Evolutionary conservation across 2,888 invertebrate species (phyloP).

Genomic region (Lasioglossum oenotherae): DNA sequence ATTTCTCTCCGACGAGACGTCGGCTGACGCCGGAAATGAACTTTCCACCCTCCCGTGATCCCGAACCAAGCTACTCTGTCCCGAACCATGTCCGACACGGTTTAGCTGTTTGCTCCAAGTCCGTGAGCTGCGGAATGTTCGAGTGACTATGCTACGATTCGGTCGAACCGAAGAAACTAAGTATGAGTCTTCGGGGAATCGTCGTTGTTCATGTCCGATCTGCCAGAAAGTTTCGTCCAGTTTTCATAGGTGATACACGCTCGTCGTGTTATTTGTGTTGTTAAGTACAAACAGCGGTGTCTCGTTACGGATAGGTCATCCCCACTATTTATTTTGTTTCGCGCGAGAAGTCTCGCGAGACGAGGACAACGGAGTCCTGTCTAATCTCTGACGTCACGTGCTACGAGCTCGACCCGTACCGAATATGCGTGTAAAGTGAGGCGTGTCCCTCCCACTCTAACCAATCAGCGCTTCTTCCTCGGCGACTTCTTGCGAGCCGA

Average conservation of each 20-base stretch:
- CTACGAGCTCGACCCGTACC: no score
- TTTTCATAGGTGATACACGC: not conserved
- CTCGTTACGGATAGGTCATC: no score
- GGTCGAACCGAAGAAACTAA: not conserved
- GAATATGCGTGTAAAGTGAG: no score
- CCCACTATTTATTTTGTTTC: no score
- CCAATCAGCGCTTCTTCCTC: no score
- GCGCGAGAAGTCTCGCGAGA: no score
- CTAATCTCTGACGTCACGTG: no score
- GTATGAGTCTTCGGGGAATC: not conserved
- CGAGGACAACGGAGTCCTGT: no score
- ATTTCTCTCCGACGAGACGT: conserved; percentile 30
- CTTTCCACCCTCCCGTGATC: conserved; percentile 13
- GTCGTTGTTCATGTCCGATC: not conserved
- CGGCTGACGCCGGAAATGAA: not conserved
- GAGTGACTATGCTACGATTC: not conserved
- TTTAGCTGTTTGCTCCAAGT: conserved; percentile 3
- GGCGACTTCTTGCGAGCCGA: no score
- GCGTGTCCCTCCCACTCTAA: no score
- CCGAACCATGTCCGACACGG: not conserved
- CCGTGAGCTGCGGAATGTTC: not conserved
- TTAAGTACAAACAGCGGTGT: no score
- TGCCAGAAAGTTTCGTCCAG: not conserved
- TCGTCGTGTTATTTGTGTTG: not conserved
- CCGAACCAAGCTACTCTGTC: not conserved